Evolutionary conservation across 2,113 vertebrate genomes (phyloP).

Genomic region (Dendropsophus ebraccatus): DNA sequence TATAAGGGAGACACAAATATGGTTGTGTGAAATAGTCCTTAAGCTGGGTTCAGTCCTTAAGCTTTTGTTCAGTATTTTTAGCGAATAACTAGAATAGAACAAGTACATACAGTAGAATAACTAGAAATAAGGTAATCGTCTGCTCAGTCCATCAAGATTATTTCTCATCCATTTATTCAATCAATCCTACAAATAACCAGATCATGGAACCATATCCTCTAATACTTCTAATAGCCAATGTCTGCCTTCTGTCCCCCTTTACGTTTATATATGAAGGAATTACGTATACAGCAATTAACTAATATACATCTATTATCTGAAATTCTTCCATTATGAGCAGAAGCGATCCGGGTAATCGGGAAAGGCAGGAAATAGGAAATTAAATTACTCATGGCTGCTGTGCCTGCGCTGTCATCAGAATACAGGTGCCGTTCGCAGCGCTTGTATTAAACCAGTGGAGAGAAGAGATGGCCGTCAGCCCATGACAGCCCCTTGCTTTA

Average conservation of each 20-base stretch:
- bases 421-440: not conserved
- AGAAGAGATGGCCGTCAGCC: conserved; percentile 19
- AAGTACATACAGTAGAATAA: no score
- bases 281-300: not conserved
- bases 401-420: not conserved
- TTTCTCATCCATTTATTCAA: no score
- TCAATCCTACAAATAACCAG: no score
- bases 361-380: not conserved
- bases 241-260: not conserved
- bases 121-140: no score
- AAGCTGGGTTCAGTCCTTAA: no score
- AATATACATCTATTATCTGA: not conserved
- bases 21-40: no score
- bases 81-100: no score
- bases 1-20: no score
- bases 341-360: not conserved
- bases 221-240: not conserved
- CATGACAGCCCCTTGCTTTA: conserved; percentile 15
- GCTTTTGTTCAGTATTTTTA: no score
- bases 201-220: no score
- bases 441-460: not conserved
- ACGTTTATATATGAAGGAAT: not conserved
- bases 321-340: not conserved
- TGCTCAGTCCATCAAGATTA: no score
- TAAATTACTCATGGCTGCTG: not conserved